Evolutionary conservation across 2,888 invertebrate species (phyloP), one percentile per base, ranked within the genome.

Genomic region (Odontothrips loti): DNA sequence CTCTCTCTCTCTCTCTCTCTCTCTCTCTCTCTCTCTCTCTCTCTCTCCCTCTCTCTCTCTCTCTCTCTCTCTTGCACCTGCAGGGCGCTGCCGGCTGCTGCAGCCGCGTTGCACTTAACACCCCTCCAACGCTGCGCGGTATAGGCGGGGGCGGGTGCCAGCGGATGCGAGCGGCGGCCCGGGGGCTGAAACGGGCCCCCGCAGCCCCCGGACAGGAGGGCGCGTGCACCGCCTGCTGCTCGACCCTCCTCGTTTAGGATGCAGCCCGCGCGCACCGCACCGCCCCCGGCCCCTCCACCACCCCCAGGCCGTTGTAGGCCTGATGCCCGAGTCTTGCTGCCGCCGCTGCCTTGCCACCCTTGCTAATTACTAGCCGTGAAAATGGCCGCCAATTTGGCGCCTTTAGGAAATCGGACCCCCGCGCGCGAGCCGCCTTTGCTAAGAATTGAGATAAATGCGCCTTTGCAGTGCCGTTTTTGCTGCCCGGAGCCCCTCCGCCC

Each of bases 61-160:
- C 34, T 43, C 34, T 43, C 3, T 6, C 34, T 43, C 34, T 43
- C 2, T 43, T 4, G 3, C 34, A 2, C 6, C 34, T 43, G 34
- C 34, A 43, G 34, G 2, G 34, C 34, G n/a, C n/a, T n/a, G n/a
- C n/a, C n/a, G n/a, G n/a, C n/a, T n/a, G n/a, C n/a, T n/a, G n/a
- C n/a, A n/a, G n/a, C n/a, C n/a, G n/a, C 34, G 68, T n/a, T 75
- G 68, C 68, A 75, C 68, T 75, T 75, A 27, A 75, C 68, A 75
- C 68, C 23, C 23, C 23, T 43, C 34, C 3, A 43, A 6, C 34
- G 68, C 68, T 27, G 34, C 34, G 68, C 68, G 23, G 27, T 75
- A 27, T 75, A 75, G 68, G 68, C 27, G 23, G 27, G 27, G 10
- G 68, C 12, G 23, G 23, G 23, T n/a, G 68, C 68, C 34, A 27